Percentiles rank a stretch among this genome's conserved stretches.
Conservation (phyloP, 2,797 vertebrate species). For the Mycteria americana region DNA sequence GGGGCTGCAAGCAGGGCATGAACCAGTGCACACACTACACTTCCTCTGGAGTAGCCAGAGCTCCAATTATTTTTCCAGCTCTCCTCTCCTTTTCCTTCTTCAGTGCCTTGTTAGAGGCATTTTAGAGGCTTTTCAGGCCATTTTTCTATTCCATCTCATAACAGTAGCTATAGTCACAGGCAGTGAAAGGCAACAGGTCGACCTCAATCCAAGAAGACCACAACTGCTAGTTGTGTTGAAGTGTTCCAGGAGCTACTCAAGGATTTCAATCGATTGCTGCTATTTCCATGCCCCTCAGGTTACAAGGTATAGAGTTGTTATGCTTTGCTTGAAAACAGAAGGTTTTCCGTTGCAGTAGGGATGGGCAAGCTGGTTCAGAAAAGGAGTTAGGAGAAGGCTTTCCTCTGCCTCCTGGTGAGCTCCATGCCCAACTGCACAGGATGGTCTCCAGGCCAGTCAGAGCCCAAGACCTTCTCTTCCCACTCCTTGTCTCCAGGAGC, state of each 20-base stretch:
- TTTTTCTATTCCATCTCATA: neutral
- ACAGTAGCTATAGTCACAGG: neutral
- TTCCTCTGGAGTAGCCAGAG: neutral
- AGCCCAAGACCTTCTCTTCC: neutral
- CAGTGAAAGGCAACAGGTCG: neutral
- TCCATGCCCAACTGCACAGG: neutral
- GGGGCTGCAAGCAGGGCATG: fast-evolving
- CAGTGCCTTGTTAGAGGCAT: neutral
- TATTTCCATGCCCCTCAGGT: neutral
- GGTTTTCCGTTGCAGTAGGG: neutral
- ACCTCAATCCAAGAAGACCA: neutral
- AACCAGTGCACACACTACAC: fast-evolving
- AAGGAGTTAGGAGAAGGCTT: neutral
- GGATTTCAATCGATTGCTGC: neutral
- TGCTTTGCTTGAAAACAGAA: neutral
- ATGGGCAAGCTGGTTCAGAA: neutral
- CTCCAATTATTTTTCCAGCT: neutral
- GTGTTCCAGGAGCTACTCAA: neutral
- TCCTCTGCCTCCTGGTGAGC: neutral
- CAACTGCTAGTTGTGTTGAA: neutral
- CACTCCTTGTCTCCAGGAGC: neutral
- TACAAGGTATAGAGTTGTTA: neutral
- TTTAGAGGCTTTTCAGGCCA: neutral
- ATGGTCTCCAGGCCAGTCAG: fast-evolving
- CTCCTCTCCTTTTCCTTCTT: neutral